These are phyloP conservation scores for Rattus rattus DNA, from an alignment of 2,113 vertebrate genomes.

Conservation along the genomic window DNA sequence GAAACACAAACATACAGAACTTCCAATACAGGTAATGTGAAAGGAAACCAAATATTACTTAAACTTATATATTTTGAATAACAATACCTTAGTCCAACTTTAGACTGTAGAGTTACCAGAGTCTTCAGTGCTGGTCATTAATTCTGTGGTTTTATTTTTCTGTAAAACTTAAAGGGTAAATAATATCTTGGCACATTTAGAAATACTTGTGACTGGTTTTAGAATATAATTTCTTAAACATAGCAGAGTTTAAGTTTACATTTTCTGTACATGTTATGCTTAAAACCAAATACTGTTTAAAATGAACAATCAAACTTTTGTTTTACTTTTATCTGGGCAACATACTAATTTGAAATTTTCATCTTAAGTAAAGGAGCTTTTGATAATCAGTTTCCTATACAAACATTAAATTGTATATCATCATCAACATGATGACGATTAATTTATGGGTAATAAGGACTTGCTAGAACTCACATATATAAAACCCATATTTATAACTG, in stretches of 20 bases:
- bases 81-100: slow-evolving; percentile 55
- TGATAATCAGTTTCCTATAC: slow-evolving; percentile 43
- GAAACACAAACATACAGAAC: slow-evolving; percentile 31
- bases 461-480: slow-evolving; percentile 47
- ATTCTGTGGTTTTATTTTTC: slow-evolving; percentile 64
- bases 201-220: slow-evolving; percentile 54
- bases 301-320: slow-evolving; percentile 39
- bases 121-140: slow-evolving; percentile 7
- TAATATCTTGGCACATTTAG: slow-evolving; percentile 53
- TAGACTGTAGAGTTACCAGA: no score
- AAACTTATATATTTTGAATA: slow-evolving; percentile 43
- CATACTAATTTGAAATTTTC: slow-evolving; percentile 49
- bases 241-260: slow-evolving; percentile 38
- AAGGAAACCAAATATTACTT: slow-evolving; percentile 44
- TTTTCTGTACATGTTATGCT: slow-evolving; percentile 53
- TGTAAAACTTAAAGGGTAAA: slow-evolving; percentile 65
- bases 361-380: slow-evolving; percentile 17
- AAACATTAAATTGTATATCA: slow-evolving; percentile 50
- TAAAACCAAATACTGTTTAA: slow-evolving; percentile 65
- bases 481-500: background rate
- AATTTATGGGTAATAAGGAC: slow-evolving; percentile 60
- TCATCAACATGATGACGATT: slow-evolving; percentile 59
- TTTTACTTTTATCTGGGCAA: slow-evolving; percentile 39
- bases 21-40: slow-evolving; percentile 39
- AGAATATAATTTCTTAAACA: slow-evolving; percentile 54